phyloP scores from a whole-genome alignment of 2,888 invertebrate species.

The Autographa pulchrina region DNA sequence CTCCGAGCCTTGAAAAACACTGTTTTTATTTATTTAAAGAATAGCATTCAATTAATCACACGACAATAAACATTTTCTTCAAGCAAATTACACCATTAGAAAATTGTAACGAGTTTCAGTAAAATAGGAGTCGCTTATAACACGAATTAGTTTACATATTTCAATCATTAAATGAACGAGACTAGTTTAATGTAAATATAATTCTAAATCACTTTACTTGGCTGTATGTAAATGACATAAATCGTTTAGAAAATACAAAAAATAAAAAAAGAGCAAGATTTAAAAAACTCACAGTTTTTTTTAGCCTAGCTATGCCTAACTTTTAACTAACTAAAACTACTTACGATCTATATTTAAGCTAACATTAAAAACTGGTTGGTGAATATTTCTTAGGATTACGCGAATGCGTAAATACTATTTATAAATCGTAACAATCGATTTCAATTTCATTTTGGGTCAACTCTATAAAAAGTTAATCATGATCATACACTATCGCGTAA shows the following conservation, averaged over 20 bases:
- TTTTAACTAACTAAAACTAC: too few relatives aligned
- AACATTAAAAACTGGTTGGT: too few relatives aligned
- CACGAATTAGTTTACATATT: constrained; percentile 1
- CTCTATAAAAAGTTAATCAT: not conserved
- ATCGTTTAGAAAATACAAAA: not conserved
- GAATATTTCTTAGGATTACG: too few relatives aligned
- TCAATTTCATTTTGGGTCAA: too few relatives aligned
- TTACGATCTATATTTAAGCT: too few relatives aligned
- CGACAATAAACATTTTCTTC: not conserved
- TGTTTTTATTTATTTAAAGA: not conserved
- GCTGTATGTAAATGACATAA: not conserved
- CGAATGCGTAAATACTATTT: too few relatives aligned
- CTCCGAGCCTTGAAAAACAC: too few relatives aligned
- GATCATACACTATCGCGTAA: not conserved
- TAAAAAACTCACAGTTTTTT: too few relatives aligned
- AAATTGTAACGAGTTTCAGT: not conserved
- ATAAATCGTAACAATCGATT: too few relatives aligned
- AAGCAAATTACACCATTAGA: not conserved
- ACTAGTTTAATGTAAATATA: not conserved
- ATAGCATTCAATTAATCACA: not conserved
- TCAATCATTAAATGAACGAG: not conserved
- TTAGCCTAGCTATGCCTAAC: too few relatives aligned
- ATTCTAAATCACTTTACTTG: not conserved
- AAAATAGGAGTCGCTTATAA: not conserved
- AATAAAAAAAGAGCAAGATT: not conserved